A percentile compares a stretch with the other conserved stretches of the same genome.
Evolutionary conservation across 2,113 vertebrate species (phyloP).

Genomic region (Xyliphius kryptos): DNA sequence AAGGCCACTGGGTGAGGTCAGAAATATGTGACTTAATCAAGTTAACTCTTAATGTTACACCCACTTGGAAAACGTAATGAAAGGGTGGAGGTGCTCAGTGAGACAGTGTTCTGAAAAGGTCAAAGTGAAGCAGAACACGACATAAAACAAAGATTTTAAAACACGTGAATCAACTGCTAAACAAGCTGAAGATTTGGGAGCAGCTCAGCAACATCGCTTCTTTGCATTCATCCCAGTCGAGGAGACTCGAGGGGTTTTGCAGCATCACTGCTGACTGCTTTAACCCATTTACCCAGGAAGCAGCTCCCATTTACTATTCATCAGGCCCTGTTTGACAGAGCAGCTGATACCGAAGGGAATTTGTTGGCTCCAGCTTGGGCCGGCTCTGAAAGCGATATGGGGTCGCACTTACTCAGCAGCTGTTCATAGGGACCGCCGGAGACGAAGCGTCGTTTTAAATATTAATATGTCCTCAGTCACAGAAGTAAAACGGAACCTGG

Average conservation of each 20-base stretch:
- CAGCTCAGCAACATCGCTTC: too few species aligned
- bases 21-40: not conserved
- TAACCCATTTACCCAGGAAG: not conserved
- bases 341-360: conserved; percentile 47
- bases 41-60: not conserved
- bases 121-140: not conserved
- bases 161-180: too few species aligned
- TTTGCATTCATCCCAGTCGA: too few species aligned
- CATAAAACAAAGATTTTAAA: not conserved
- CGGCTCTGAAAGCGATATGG: conserved; percentile 49
- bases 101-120: not conserved
- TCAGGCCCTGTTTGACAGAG: conserved; percentile 33
- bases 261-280: conserved; percentile 3
- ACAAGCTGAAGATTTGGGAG: too few species aligned
- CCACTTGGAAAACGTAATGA: conserved; percentile 6
- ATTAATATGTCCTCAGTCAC: conserved; percentile 41
- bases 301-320: conserved; percentile 45
- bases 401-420: conserved; percentile 48
- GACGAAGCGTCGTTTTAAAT: conserved; percentile 40
- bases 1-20: conserved; percentile 1
- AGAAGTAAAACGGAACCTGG: not conserved
- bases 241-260: too few species aligned
- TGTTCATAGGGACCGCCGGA: conserved; percentile 46
- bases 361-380: conserved; percentile 40
- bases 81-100: conserved; percentile 10